Evolutionary conservation across 2,888 invertebrate genomes (phyloP), one percentile per base, ranked within the genome.

Genomic region (Nomada fabriciana): DNA sequence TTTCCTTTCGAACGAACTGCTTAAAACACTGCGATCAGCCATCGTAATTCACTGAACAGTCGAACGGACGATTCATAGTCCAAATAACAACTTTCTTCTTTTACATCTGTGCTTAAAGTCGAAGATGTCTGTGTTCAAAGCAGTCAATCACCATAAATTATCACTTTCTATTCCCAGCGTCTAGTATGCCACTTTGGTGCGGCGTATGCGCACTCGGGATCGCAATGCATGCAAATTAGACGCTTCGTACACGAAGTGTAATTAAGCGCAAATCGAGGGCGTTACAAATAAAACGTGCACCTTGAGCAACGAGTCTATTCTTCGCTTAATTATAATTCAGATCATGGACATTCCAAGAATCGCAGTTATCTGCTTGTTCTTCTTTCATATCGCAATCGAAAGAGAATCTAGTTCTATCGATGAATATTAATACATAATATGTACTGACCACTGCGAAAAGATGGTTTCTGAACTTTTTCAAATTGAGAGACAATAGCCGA

Each of bases 101-200:
- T 36, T 23, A 18, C 13, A 43, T 7, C 15, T 2, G 23, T 29
- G 29, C 47, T 20, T 5, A 57, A 53, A 76, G 20, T 53, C 53
- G 42, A 69, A 25, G 64, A 60, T 53, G 53, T 65, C 47, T 53
- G 4, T 59, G 72, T 61, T 52, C 23, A 2, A 2, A 78, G 36
- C 65, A 23, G 60, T 67, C 80, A 61, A 68, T 79, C 67, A 67
- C 55, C 80, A 68, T 72, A 79, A 80, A 79, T 80, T 67, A 67
- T 72, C 80, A 67, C 79, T 80, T 80, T 80, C 80, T 79, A 79
- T 61, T 71, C 60, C n/a, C 29, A 43, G 43, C 71, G 53, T 68
- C 80, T 68, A 63, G 36, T 57, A 23, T 60, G 36, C 2, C n/a
- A n/a, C 42, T 47, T 63, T 25, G 55, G n/a, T n/a, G 63, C 53